Base-by-base conservation (phyloP, 2,888 invertebrate species). In the Rapana venosa region DNA sequence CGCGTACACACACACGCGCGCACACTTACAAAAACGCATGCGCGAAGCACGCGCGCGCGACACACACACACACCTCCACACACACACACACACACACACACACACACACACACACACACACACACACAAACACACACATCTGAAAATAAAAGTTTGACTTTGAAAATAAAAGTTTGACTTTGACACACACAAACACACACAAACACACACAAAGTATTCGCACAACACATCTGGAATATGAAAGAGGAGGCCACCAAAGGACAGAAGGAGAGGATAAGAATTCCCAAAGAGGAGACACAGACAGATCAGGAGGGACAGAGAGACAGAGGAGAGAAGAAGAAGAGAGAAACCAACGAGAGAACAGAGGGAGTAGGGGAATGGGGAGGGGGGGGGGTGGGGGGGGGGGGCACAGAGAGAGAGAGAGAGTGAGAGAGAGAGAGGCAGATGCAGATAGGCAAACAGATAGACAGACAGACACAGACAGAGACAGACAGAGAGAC, bases 271-370 rank as follows among this genome's bases (percentile, higher is more conserved):
- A 81, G 35, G 35, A 30, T 32, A 8, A 35, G 32, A 32, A 81
- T 13, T 32, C 17, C 0, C 11, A 32, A 35, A 81, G 6, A 81
- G 61, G 15, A 15, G 2, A 22, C 61, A 30, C 8, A 74, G 11
- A 26, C 26, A 74, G 22, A 17, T 35, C 15, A 79, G 79, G n/a
- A 35, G 35, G 20, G n/a, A 79, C 20, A 79, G 79, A 79, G 35
- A 79, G 74, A 32, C 22, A 79, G 79, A 79, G 79, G n/a, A 35
- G 79, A 35, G 79, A 79, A 35, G 35, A 35, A 79, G 79, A 79
- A 79, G 79, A 79, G 79, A 79, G 79, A 79, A n/a, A 26, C 5
- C 13, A 8, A 26, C 11, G 17, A 32, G 20, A 32, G n/a, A 32
- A 32, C 17, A 35, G 79, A 35, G 79, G 35, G 17, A 35, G 79